phyloP scores from a whole-genome alignment of 1,140 invertebrate genomes.

The Anoplophora glabripennis region DNA sequence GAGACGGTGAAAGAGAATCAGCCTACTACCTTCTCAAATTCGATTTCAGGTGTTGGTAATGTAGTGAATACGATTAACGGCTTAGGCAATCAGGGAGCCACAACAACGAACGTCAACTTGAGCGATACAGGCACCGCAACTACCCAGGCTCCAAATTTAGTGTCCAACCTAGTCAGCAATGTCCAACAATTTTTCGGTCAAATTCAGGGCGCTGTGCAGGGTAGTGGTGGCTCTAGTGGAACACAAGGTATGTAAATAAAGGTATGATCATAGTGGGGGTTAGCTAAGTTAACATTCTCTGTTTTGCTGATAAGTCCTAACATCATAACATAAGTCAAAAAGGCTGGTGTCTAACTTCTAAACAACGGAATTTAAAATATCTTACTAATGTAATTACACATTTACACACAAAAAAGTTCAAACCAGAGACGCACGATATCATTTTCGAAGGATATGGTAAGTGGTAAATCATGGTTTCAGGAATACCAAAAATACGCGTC shows the following conservation, averaged over 20 bases:
- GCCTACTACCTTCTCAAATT: neutral
- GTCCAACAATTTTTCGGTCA: conserved; percentile 3
- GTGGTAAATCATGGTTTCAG: too few relatives aligned
- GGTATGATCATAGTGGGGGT: neutral
- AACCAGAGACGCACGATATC: too few relatives aligned
- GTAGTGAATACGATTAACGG: neutral
- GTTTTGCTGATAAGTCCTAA: neutral
- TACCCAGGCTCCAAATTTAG: neutral
- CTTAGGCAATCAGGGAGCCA: neutral
- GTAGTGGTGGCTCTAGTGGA: neutral
- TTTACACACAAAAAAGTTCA: too few relatives aligned
- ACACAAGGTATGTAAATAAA: conserved; percentile 1
- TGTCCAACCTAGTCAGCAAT: neutral
- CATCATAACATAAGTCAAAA: neutral
- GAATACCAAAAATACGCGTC: too few relatives aligned
- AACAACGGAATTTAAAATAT: too few relatives aligned
- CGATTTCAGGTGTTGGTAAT: neutral
- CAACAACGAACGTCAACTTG: neutral
- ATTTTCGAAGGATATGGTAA: too few relatives aligned
- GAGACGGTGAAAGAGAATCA: neutral
- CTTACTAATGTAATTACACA: too few relatives aligned
- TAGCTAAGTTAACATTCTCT: neutral
- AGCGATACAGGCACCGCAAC: neutral
- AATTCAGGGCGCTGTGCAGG: neutral
- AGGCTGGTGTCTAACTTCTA: neutral